phyloP scores from a whole-genome alignment of 2,113 vertebrate genomes.

The mouse (Mus musculus) region DNA sequence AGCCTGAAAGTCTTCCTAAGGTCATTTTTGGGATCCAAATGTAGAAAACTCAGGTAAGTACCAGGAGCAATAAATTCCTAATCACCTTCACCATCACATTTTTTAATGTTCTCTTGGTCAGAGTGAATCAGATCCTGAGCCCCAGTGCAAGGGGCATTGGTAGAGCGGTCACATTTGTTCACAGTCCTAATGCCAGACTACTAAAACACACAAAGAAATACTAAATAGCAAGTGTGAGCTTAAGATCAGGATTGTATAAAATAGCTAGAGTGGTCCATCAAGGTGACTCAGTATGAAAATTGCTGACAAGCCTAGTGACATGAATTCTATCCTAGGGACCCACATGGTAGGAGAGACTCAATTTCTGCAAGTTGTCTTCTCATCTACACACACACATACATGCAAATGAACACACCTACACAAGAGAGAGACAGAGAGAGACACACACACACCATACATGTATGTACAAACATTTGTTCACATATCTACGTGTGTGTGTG shows the following conservation, averaged over 20 bases:
- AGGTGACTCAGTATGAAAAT: not conserved
- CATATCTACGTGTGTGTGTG: too few species aligned
- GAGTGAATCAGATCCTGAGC: not conserved
- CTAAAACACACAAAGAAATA: not conserved
- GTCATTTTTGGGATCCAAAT: not conserved
- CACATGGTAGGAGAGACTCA: not conserved
- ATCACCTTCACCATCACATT: not conserved
- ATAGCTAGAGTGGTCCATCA: too few species aligned
- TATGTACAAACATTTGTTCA: not conserved
- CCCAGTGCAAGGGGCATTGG: not conserved
- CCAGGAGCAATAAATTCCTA: not conserved
- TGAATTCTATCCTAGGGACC: not conserved
- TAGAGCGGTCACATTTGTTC: not conserved
- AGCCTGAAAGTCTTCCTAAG: not conserved
- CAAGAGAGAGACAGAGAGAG: not conserved
- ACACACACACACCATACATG: not conserved
- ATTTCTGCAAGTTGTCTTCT: not conserved
- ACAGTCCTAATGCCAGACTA: not conserved
- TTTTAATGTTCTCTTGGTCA: not conserved
- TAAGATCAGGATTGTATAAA: not conserved
- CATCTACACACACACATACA: fast-evolving
- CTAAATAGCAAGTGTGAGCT: not conserved
- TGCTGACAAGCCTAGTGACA: not conserved
- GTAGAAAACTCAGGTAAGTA: not conserved
- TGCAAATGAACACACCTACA: too few species aligned